Evolutionary conservation across 2,888 invertebrate species (phyloP).

Genomic region (Hetaerina titia): DNA sequence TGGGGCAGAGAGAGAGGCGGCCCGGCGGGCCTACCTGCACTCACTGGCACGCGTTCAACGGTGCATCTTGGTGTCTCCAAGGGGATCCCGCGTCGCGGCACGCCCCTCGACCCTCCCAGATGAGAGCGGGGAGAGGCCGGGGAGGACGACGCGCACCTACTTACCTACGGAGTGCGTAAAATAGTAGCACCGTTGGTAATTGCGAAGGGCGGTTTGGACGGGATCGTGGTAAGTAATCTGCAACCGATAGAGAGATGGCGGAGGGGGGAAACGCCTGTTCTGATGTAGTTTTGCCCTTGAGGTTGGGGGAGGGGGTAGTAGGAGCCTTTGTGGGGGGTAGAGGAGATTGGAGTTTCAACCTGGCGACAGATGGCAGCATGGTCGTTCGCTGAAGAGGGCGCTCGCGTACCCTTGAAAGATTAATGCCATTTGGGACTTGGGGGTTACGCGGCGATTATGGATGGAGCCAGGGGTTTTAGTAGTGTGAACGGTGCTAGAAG

Average conservation of each 20-base stretch:
- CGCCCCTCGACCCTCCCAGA: neutral
- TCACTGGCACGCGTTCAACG: too few relatives aligned
- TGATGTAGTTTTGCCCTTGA: neutral
- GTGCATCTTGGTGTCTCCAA: too few relatives aligned
- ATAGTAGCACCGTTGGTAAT: neutral
- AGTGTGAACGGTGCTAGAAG: neutral
- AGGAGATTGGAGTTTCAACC: slow-evolving; percentile 23
- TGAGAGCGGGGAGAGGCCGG: neutral
- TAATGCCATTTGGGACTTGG: slow-evolving; percentile 54
- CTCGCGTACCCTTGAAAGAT: slow-evolving; percentile 39
- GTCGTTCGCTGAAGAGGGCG: slow-evolving; percentile 27
- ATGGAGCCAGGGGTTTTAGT: slow-evolving; percentile 41
- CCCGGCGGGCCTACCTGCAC: too few relatives aligned
- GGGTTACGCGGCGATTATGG: slow-evolving; percentile 42
- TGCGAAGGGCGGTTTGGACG: neutral
- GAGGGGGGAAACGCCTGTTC: neutral
- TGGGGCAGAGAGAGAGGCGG: too few relatives aligned
- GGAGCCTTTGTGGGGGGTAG: neutral
- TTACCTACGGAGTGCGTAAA: neutral
- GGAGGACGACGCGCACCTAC: too few relatives aligned
- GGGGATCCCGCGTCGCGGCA: too few relatives aligned
- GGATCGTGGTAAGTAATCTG: neutral
- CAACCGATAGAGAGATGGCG: neutral
- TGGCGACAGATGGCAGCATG: slow-evolving; percentile 38
- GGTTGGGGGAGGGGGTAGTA: neutral